phyloP scores from a whole-genome alignment of 2,888 invertebrate genomes.

The Pteria penguin region DNA sequence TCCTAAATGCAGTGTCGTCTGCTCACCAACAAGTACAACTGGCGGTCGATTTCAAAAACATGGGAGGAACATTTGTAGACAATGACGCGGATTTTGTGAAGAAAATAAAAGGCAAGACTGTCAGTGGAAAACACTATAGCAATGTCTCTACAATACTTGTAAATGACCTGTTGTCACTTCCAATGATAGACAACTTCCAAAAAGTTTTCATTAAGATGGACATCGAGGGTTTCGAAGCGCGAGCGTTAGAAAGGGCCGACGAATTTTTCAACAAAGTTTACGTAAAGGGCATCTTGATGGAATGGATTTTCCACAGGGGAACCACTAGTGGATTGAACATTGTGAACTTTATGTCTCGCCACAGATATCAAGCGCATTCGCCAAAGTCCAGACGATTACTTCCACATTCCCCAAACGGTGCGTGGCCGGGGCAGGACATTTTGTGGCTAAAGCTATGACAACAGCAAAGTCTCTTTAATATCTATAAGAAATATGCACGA shows the following conservation, averaged over 20 bases:
- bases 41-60: conserved; percentile 36
- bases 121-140: conserved; percentile 31
- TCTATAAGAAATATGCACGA: no score
- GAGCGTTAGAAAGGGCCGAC: conserved; percentile 21
- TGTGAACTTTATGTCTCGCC: conserved; percentile 25
- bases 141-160: conserved; percentile 33
- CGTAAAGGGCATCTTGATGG: conserved; percentile 33
- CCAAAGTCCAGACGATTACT: neutral
- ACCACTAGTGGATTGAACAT: conserved; percentile 20
- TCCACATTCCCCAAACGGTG: conserved; percentile 2
- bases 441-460: conserved; percentile 23
- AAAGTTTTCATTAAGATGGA: conserved; percentile 43
- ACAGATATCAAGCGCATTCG: conserved; percentile 23
- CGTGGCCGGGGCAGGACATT: conserved; percentile 29
- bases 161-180: conserved; percentile 35
- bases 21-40: conserved; percentile 19
- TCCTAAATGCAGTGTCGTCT: conserved; percentile 33
- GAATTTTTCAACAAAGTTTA: conserved; percentile 35
- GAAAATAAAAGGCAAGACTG: conserved; percentile 21
- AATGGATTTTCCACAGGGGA: conserved; percentile 39
- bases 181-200: conserved; percentile 26
- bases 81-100: conserved; percentile 29
- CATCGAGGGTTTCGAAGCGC: conserved; percentile 41
- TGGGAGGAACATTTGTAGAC: conserved; percentile 43
- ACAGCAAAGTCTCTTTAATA: no score